Conservation (phyloP, 2,113 vertebrate genomes). For the Naja naja region DNA sequence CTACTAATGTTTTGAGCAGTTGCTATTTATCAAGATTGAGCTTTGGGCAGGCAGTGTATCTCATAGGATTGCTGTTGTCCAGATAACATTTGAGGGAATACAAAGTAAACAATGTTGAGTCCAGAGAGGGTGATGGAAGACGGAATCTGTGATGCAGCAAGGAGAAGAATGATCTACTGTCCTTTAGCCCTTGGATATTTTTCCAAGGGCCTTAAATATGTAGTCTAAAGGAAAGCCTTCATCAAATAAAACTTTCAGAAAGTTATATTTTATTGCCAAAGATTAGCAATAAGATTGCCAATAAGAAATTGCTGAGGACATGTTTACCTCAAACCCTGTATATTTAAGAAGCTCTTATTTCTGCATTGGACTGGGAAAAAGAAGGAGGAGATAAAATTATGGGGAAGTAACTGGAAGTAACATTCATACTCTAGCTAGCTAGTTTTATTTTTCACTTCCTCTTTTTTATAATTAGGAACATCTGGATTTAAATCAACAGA, state of each 20-base stretch:
- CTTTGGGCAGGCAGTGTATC: not conserved
- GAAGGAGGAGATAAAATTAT: not conserved
- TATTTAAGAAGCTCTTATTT: not conserved
- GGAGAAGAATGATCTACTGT: not conserved
- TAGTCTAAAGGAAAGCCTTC: not conserved
- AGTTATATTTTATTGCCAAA: not conserved
- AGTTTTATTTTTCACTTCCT: not conserved
- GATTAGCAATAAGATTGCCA: not conserved
- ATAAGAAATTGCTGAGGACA: not conserved
- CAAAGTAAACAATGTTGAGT: not conserved
- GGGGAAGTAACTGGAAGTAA: not conserved
- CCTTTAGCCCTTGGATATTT: not conserved
- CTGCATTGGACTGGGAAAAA: not conserved
- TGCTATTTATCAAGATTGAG: not conserved
- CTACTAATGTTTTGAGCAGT: not conserved
- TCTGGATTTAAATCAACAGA: not conserved
- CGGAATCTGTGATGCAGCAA: not conserved
- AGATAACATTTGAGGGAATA: not conserved
- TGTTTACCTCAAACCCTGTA: not conserved
- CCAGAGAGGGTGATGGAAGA: not conserved
- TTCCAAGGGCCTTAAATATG: not conserved
- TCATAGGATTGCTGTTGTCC: not conserved
- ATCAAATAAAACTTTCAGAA: not conserved
- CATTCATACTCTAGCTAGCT: not conserved
- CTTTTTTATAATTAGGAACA: not conserved